A percentile compares a stretch with the other conserved stretches of the same genome.
Conservation (phyloP, 2,888 invertebrate species). For the Hybos culiciformis region DNA sequence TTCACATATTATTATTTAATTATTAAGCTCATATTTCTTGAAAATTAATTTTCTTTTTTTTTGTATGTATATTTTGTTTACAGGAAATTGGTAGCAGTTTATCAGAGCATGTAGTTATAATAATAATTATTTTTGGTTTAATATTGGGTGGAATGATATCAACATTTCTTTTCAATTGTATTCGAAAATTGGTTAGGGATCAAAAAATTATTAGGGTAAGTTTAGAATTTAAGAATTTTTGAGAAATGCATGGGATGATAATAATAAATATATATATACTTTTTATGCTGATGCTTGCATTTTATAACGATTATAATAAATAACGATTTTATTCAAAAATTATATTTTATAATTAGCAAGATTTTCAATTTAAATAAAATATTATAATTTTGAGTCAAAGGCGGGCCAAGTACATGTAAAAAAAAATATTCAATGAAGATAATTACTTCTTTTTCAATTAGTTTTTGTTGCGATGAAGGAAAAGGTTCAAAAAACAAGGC, state of each 20-base stretch:
- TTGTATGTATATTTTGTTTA: slow-evolving; percentile 7
- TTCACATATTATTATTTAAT: too few relatives aligned
- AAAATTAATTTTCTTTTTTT: neutral
- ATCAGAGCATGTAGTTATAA: slow-evolving; percentile 67
- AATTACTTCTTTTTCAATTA: too few relatives aligned
- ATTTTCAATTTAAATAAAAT: too few relatives aligned
- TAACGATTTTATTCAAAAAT: neutral
- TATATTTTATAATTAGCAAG: too few relatives aligned
- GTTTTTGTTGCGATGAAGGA: too few relatives aligned
- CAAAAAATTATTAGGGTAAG: slow-evolving; percentile 75
- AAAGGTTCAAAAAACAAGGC: too few relatives aligned
- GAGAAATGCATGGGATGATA: neutral
- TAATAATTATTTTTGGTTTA: slow-evolving; percentile 73
- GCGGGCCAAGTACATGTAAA: too few relatives aligned
- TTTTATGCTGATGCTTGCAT: neutral
- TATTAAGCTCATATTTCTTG: too few relatives aligned
- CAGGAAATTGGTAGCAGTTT: slow-evolving; percentile 29
- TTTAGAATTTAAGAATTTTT: slow-evolving; percentile 12
- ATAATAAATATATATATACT: neutral
- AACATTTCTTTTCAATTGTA: slow-evolving; percentile 78
- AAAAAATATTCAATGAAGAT: too few relatives aligned
- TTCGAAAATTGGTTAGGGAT: slow-evolving; percentile 72
- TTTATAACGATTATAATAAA: neutral
- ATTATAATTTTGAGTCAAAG: too few relatives aligned
- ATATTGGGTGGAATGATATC: slow-evolving; percentile 80